Evolutionary conservation across 2,888 invertebrate species (phyloP), one percentile per base, ranked within the genome.

Genomic region (Linyphia triangularis): DNA sequence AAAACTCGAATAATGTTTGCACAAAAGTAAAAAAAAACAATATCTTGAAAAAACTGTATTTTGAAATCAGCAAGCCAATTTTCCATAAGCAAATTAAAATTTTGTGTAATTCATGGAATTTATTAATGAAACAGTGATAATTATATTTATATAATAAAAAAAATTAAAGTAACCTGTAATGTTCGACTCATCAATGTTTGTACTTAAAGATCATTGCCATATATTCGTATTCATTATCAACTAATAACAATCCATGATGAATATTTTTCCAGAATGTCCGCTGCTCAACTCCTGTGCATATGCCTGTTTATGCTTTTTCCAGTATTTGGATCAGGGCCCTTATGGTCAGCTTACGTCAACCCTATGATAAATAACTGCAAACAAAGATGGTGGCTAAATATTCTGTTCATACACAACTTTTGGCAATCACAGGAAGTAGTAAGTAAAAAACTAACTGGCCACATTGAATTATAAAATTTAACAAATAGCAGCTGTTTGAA

Each of bases 371-470:
- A 72, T 1, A 84, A 79, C 19, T 89, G 89, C 37, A 26, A 59
- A 5, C 24, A 84, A 33, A 89, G 78, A 22, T 89, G 89, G 89
- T 89, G 84, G 84, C 2, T 89, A 1, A 89, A 89, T 40, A 43
- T 89, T 1, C 79, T 89, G 9, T 89, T 37, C 33, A 65, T 89
- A 4, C 57, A 59, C 16, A 89, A 89, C 19, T 83, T 77, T n/a
- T 73, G 33, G 57, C 33, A 61, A 13, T 51, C 81, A 4, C 16
- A n/a, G 5, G 81, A 81, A 24, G 22, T 73, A 1, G 89, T 89
- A 24, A 84, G 83, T 63, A n/a, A 16, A 22, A 4, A 22, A 19
- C 2, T 9, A 9, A 33, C 0, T 16, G 6, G 0, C 13, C 16
- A 67, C 6, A 33, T 67, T 13, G 0, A 5, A n/a, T n/a, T n/a